A percentile compares a stretch with the other conserved stretches of the same genome.
phyloP scores from a whole-genome alignment of 2,888 invertebrate species.

The Drosophila ezoana region DNA sequence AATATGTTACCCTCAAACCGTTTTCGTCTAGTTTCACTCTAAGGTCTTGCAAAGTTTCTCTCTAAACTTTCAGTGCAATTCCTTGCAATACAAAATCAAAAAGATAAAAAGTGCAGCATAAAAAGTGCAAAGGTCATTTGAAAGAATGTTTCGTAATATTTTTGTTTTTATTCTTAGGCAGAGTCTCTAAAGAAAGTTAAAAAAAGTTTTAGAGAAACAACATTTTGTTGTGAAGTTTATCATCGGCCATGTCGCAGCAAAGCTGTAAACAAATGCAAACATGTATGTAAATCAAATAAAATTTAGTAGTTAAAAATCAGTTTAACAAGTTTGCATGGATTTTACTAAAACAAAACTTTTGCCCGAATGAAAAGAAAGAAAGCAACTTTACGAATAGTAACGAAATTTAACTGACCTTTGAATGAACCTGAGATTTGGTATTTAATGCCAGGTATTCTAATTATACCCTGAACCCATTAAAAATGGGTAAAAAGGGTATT shows the following conservation, averaged over 20 bases:
- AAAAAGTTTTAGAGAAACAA: slow-evolving; percentile 8
- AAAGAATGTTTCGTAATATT: slow-evolving; percentile 32
- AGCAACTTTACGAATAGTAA: background rate
- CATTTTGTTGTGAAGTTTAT: slow-evolving; percentile 20
- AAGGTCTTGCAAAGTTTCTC: slow-evolving; percentile 24
- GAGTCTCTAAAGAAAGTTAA: background rate
- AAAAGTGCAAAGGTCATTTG: slow-evolving; percentile 42
- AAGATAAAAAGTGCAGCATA: slow-evolving; percentile 19
- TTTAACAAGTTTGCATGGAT: no score
- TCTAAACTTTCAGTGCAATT: slow-evolving; percentile 27
- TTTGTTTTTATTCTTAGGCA: background rate
- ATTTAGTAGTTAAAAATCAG: background rate
- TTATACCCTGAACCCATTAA: no score
- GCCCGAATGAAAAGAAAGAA: no score
- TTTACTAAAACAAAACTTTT: no score
- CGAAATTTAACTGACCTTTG: background rate
- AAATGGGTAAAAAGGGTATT: no score
- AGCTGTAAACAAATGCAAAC: slow-evolving; percentile 11
- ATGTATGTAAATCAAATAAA: background rate
- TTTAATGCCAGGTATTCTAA: background rate
- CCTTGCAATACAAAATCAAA: slow-evolving; percentile 19
- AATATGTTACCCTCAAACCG: slow-evolving; percentile 6
- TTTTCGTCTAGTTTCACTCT: background rate
- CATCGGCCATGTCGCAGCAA: background rate
- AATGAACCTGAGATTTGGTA: background rate